These are phyloP conservation scores for Erythrocercus mccallii DNA, from an alignment of 2,113 vertebrate species.

Conservation along the genomic window DNA sequence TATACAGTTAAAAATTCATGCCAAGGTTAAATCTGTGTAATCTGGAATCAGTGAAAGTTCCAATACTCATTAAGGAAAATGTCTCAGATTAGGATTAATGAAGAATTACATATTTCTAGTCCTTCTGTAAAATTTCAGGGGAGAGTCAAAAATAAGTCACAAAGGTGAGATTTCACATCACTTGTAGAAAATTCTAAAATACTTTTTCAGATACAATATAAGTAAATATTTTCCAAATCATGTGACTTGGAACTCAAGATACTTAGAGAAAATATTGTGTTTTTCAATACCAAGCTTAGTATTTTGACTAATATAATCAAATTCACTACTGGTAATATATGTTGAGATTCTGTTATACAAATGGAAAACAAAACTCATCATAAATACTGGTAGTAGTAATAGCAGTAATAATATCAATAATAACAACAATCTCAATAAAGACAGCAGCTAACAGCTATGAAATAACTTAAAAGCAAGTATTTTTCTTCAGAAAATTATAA, in stretches of 20 bases:
- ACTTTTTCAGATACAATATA: not conserved
- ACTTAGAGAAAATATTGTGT: not conserved
- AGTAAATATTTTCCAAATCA: not conserved
- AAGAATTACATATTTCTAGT: not conserved
- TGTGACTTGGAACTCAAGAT: not conserved
- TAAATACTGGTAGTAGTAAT: not conserved
- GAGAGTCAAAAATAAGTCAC: not conserved
- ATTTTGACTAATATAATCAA: not conserved
- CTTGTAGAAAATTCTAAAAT: not conserved
- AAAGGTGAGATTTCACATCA: not conserved
- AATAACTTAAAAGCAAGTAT: not conserved
- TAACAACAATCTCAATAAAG: not conserved
- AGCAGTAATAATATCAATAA: not conserved
- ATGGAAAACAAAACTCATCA: not conserved
- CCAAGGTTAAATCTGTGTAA: not conserved
- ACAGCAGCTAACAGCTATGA: not conserved
- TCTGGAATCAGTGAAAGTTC: not conserved
- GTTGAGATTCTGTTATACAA: not conserved
- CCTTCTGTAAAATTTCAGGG: not conserved
- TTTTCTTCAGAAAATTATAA: not conserved
- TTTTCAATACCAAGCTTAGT: not conserved
- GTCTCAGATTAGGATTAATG: not conserved
- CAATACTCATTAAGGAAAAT: constrained; percentile 26
- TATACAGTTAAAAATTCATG: not conserved
- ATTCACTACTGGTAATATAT: not conserved